These are phyloP conservation scores for Aptenodytes patagonicus DNA, from an alignment of 2,113 vertebrate genomes.

Conservation along the genomic window DNA sequence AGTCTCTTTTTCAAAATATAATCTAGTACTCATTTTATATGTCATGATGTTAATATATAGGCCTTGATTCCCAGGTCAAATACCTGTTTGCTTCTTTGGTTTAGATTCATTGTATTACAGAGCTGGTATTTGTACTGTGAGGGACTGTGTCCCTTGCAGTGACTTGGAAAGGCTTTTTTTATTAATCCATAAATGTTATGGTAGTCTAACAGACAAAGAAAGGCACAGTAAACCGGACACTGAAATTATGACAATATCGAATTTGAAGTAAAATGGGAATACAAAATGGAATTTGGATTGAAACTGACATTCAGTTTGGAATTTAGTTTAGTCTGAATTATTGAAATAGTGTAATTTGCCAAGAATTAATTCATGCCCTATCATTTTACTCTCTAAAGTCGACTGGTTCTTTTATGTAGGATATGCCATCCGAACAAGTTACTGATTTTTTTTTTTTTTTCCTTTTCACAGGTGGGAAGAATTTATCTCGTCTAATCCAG, in stretches of 20 bases:
- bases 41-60: background rate
- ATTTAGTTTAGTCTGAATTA: background rate
- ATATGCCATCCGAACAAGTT: background rate
- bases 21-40: background rate
- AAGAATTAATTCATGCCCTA: background rate
- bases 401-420: background rate
- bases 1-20: background rate
- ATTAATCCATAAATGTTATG: background rate
- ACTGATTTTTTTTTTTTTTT: background rate
- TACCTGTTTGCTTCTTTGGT: background rate
- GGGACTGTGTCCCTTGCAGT: background rate
- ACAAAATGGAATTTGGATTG: background rate
- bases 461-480: background rate
- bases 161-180: background rate
- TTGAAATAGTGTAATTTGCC: background rate
- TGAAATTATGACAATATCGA: background rate
- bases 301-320: background rate
- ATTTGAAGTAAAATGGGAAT: background rate
- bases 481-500: background rate
- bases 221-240: background rate
- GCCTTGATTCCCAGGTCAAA: background rate
- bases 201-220: background rate
- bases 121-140: background rate
- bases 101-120: background rate
- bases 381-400: background rate